phyloP scores from a whole-genome alignment of 2,888 invertebrate species.

The Meteorus colon region DNA sequence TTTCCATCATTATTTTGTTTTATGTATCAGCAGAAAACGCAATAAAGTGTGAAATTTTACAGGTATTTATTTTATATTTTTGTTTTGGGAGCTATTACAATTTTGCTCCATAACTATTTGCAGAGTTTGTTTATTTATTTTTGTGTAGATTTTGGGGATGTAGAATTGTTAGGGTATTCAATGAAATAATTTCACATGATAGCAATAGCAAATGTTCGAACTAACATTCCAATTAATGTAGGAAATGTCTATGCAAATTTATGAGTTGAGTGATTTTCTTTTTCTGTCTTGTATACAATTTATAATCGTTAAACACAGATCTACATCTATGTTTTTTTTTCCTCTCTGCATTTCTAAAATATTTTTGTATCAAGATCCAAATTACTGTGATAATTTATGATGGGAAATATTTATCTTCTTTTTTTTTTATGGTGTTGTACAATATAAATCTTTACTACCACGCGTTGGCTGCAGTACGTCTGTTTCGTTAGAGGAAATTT shows the following conservation, averaged over 20 bases:
- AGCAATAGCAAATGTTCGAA: too few relatives aligned
- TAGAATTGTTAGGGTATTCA: too few relatives aligned
- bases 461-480: background rate
- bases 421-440: background rate
- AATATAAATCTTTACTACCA: background rate
- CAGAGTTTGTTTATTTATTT: too few relatives aligned
- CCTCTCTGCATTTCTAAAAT: background rate
- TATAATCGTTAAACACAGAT: background rate
- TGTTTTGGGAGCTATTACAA: background rate
- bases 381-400: background rate
- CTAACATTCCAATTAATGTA: too few relatives aligned
- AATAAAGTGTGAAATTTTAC: constrained; percentile 27
- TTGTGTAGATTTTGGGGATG: too few relatives aligned
- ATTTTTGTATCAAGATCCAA: background rate
- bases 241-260: too few relatives aligned
- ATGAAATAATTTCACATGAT: too few relatives aligned
- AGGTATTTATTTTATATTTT: background rate
- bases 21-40: background rate
- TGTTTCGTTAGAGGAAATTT: constrained; percentile 43
- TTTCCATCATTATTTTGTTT: constrained; percentile 8
- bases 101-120: background rate
- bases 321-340: background rate
- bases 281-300: background rate
- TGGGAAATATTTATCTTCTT: background rate
- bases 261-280: too few relatives aligned